phyloP scores from a whole-genome alignment of 2,113 vertebrate species.

The Ariopsis seemanni region DNA sequence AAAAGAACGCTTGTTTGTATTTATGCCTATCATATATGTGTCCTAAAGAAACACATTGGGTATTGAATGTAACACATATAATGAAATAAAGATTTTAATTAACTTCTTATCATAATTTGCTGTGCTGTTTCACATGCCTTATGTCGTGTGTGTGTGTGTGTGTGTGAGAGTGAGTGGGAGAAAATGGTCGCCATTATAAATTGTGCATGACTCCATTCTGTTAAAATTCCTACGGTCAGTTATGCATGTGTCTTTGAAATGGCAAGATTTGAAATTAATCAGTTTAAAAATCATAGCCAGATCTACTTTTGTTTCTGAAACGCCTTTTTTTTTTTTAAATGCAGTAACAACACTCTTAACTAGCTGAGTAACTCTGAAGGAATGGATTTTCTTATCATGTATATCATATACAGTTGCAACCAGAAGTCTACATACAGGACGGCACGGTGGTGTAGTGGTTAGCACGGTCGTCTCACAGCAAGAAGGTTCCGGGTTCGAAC shows the following conservation, averaged over 20 bases:
- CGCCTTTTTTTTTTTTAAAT: background rate
- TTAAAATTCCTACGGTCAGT: background rate
- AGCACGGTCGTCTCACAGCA: too few species aligned
- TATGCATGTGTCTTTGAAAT: background rate
- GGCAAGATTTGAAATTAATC: background rate
- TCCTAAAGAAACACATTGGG: constrained; percentile 81
- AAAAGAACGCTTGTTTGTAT: constrained; percentile 78
- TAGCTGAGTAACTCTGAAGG: background rate
- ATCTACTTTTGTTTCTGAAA: background rate
- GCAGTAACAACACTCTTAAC: background rate
- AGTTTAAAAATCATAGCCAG: background rate
- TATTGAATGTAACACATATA: constrained; percentile 89
- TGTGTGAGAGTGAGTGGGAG: background rate
- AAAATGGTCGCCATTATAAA: background rate
- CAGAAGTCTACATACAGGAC: too few species aligned
- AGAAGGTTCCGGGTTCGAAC: too few species aligned
- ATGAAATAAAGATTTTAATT: constrained; percentile 87
- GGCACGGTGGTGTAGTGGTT: too few species aligned
- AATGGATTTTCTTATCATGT: background rate
- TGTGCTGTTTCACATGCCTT: background rate
- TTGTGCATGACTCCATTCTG: background rate
- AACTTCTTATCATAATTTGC: constrained; percentile 79
- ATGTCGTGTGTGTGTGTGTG: background rate
- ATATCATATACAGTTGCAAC: background rate
- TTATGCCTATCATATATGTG: constrained; percentile 80